These are phyloP conservation scores for Campylomormyrus numenius DNA, from an alignment of 2,113 vertebrate species.

Conservation along the genomic window DNA sequence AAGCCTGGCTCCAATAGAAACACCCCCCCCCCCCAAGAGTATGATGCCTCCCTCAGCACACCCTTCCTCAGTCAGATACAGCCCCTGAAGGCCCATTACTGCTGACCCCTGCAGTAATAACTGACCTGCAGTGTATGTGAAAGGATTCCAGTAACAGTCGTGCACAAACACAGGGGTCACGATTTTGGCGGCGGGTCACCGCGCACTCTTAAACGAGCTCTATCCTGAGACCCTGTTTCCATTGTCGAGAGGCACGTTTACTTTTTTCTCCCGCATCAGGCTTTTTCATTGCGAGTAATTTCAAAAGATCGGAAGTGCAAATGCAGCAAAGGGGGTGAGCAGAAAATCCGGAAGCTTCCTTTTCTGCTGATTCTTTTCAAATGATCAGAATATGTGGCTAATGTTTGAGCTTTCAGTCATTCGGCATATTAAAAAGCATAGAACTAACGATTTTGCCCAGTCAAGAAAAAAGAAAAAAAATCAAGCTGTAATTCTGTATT, in stretches of 20 bases:
- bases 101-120: conserved; percentile 45
- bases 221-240: conserved; percentile 29
- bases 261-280: neutral
- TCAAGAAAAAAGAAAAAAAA: neutral
- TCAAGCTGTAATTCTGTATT: neutral
- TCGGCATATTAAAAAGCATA: neutral
- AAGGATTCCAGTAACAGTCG: conserved; percentile 33
- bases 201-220: conserved; percentile 41
- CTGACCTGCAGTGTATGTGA: conserved; percentile 33
- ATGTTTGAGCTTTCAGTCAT: neutral
- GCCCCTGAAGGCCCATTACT: conserved; percentile 40
- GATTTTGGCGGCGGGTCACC: conserved; percentile 48
- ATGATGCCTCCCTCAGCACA: neutral
- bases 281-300: conserved; percentile 26
- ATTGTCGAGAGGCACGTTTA: conserved; percentile 18
- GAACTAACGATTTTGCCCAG: no score
- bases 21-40: neutral
- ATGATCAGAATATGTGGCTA: neutral
- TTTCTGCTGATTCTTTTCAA: conserved; percentile 10
- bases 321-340: conserved; percentile 22
- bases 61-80: conserved; percentile 25
- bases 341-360: neutral
- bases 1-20: neutral
- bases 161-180: conserved; percentile 36
- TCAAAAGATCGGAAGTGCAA: conserved; percentile 34